Percentiles rank a stretch among this genome's conserved stretches.
phyloP scores from a whole-genome alignment of 2,888 invertebrate species.

The Cephus pulcher region DNA sequence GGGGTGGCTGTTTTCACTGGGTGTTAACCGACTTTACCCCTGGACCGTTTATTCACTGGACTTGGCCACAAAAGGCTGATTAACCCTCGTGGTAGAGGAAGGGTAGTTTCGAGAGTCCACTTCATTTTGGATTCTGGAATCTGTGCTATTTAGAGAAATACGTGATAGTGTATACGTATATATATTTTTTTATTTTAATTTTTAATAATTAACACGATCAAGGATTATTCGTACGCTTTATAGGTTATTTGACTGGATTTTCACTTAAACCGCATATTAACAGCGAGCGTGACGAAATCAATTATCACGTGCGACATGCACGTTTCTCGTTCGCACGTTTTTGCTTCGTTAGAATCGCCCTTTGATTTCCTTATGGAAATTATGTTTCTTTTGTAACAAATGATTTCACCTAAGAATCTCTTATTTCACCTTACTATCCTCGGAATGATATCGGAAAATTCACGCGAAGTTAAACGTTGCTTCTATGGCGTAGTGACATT shows the following conservation, averaged over 20 bases:
- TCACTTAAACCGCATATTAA: neutral
- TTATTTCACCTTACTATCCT: neutral
- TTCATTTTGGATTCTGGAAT: neutral
- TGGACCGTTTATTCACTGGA: slow-evolving; percentile 41
- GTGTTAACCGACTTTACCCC: slow-evolving; percentile 21
- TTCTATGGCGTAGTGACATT: neutral
- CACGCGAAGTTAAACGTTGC: neutral
- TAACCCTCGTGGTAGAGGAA: neutral
- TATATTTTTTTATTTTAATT: neutral
- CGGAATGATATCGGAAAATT: neutral
- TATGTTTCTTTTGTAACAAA: neutral
- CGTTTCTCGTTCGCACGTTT: neutral
- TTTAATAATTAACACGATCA: neutral
- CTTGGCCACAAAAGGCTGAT: slow-evolving; percentile 7
- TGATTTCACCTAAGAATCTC: neutral
- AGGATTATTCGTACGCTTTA: neutral
- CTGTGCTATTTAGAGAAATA: neutral
- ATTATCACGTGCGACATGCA: neutral
- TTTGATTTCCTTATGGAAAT: neutral
- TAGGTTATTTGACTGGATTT: neutral
- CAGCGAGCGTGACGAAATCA: neutral
- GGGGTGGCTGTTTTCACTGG: slow-evolving; percentile 18
- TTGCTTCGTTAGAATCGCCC: neutral
- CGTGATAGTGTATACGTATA: neutral
- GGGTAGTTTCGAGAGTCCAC: neutral